Evolutionary conservation across 2,113 vertebrate genomes (phyloP), one percentile per base, ranked within the genome.

Genomic region (Microtus montanus): DNA sequence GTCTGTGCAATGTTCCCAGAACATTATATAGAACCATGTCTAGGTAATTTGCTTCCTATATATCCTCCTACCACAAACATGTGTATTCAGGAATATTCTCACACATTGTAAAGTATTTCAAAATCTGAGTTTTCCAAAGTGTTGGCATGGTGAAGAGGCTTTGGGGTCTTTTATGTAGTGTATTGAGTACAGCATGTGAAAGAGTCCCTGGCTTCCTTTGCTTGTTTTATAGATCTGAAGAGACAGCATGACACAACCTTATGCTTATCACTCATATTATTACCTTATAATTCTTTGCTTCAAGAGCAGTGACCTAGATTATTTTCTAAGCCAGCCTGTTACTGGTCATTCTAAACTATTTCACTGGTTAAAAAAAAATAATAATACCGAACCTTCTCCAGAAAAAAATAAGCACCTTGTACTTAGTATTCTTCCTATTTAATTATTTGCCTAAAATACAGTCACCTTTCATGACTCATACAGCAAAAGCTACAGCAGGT

Each of bases 381-480:
- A 58, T 78, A 9, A 6, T 64, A 84, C 47, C 35, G 91, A 66
- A 3, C 41, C 38, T 92, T 79, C 79, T 91, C 38, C 71, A 75
- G 83, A 93, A 94, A 91, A 93, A 95, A 93, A 63, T 73, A 54
- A 96, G 8, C 20, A 35, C 24, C 77, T 93, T 85, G 10, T 49
- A 89, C 13, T 93, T 90, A 89, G 44, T 54, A 90, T 58, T 20
- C 19, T 85, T 96, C 90, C 52, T 66, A 71, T 92, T 90, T 96
- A 96, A 95, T 68, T 30, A 92, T 77, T 95, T 95, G 83, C 92
- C 95, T 77, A 96, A 95, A 96, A 89, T 85, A 93, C 2, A 91
- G n/a, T 96, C 82, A 82, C 91, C 86, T 91, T 91, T 89, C 35
- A 85, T 97, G 90, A 97, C 91, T 96, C 90, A 86, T 35, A n/a